Conservation (phyloP, 2,888 invertebrate species). For the Aphrophora alni region DNA sequence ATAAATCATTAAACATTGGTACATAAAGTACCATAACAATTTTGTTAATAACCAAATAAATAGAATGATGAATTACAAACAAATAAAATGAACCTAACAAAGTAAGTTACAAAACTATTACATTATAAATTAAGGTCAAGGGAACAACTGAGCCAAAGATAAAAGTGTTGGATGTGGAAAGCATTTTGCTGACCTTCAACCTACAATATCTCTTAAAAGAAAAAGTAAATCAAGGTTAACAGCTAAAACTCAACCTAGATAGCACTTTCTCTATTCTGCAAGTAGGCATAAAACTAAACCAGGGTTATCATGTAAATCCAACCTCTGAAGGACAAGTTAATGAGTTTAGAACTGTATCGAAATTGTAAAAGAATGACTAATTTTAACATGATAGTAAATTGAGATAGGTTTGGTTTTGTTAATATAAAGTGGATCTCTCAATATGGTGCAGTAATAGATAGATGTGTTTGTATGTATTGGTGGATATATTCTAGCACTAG, state of each 20-base stretch:
- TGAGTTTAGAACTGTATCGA: too few relatives aligned
- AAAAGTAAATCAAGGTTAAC: background rate
- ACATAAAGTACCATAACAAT: too few relatives aligned
- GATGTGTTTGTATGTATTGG: too few relatives aligned
- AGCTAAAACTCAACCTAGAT: background rate
- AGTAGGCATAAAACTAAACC: background rate
- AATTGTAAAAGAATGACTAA: too few relatives aligned
- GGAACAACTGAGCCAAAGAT: background rate
- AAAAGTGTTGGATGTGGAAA: background rate
- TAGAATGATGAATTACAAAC: too few relatives aligned
- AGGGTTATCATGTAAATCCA: too few relatives aligned
- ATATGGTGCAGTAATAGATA: too few relatives aligned
- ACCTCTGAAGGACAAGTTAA: too few relatives aligned
- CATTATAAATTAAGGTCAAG: background rate
- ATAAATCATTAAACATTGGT: too few relatives aligned
- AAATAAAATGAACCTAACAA: background rate
- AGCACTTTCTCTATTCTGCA: background rate
- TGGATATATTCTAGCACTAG: too few relatives aligned
- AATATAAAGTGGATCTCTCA: too few relatives aligned
- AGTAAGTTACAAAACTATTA: background rate
- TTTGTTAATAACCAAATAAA: too few relatives aligned
- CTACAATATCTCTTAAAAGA: background rate
- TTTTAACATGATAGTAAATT: background rate
- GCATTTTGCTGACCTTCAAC: background rate
- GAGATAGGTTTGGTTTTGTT: background rate